phyloP scores from a whole-genome alignment of 1,140 invertebrate genomes.

The Telenomus remus region DNA sequence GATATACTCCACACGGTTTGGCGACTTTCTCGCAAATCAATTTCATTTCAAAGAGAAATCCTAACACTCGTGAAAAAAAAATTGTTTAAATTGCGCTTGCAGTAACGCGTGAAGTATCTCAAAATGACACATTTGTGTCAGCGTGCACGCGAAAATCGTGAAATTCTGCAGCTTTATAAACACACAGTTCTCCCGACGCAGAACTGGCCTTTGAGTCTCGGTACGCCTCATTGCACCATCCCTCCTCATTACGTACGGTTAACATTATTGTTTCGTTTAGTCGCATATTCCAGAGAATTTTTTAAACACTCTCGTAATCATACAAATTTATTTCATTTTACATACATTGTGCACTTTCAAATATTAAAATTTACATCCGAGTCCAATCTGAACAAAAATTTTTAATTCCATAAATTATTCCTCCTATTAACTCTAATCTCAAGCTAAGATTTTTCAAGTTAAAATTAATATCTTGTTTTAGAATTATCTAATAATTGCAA shows the following conservation, averaged over 20 bases:
- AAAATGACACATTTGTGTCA: constrained; percentile 40
- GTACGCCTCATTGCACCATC: constrained; percentile 52
- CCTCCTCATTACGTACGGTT: constrained; percentile 53
- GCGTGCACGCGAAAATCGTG: constrained; percentile 17
- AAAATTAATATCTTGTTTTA: too few relatives aligned
- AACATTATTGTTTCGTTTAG: constrained; percentile 59
- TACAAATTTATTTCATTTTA: constrained; percentile 4
- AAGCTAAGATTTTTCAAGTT: too few relatives aligned
- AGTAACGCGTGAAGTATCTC: constrained; percentile 23
- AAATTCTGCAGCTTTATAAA: constrained; percentile 44
- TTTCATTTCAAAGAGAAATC: constrained; percentile 39
- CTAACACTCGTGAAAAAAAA: constrained; percentile 25
- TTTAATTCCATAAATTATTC: too few relatives aligned
- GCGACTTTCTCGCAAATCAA: constrained; percentile 37
- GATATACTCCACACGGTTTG: constrained; percentile 1
- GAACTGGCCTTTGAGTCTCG: constrained; percentile 38
- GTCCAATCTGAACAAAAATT: too few relatives aligned
- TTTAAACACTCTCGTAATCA: background rate
- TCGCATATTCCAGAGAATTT: constrained; percentile 31
- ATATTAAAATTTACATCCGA: too few relatives aligned
- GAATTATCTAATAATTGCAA: too few relatives aligned
- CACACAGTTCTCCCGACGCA: constrained; percentile 22
- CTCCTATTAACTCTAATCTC: too few relatives aligned
- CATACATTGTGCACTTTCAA: background rate
- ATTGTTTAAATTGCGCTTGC: constrained; percentile 24